Evolutionary conservation across 1,140 invertebrate species (phyloP).

Genomic region (Thrips palmi): DNA sequence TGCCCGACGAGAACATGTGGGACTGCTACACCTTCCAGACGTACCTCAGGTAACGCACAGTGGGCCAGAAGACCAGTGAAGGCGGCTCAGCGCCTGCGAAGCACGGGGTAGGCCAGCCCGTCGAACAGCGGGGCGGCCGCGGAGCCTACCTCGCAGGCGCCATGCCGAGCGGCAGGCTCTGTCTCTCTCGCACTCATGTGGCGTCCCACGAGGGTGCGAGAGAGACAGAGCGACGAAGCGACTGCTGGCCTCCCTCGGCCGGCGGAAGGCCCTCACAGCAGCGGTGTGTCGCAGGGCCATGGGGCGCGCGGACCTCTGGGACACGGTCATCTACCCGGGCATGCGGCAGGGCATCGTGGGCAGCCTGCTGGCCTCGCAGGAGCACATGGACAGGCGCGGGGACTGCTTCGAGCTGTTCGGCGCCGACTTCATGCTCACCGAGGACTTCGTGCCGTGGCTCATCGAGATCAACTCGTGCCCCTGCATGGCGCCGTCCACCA

Average conservation of each 20-base stretch:
- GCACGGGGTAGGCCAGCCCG: not conserved
- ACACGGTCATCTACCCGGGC: slow-evolving; percentile 66
- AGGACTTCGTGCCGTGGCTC: slow-evolving; percentile 77
- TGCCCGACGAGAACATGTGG: slow-evolving; percentile 63
- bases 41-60: slow-evolving; percentile 39
- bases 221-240: too few species aligned
- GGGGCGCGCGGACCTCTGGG: slow-evolving; percentile 56
- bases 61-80: too few species aligned
- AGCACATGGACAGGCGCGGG: slow-evolving; percentile 64
- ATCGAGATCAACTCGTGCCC: slow-evolving; percentile 92
- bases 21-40: slow-evolving; percentile 55
- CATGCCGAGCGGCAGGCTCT: too few species aligned
- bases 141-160: too few species aligned
- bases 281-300: slow-evolving; percentile 21
- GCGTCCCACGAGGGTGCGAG: not conserved
- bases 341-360: slow-evolving; percentile 79
- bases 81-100: too few species aligned
- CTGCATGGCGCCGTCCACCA: slow-evolving; percentile 72
- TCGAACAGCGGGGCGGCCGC: too few species aligned
- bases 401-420: slow-evolving; percentile 88
- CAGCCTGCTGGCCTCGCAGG: slow-evolving; percentile 68
- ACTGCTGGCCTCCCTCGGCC: too few species aligned
- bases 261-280: too few species aligned
- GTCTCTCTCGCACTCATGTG: not conserved
- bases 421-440: slow-evolving; percentile 80